Evolutionary conservation across 2,113 vertebrate genomes (phyloP), one percentile per base, ranked within the genome.

Genomic region (Gracilinanus agilis): DNA sequence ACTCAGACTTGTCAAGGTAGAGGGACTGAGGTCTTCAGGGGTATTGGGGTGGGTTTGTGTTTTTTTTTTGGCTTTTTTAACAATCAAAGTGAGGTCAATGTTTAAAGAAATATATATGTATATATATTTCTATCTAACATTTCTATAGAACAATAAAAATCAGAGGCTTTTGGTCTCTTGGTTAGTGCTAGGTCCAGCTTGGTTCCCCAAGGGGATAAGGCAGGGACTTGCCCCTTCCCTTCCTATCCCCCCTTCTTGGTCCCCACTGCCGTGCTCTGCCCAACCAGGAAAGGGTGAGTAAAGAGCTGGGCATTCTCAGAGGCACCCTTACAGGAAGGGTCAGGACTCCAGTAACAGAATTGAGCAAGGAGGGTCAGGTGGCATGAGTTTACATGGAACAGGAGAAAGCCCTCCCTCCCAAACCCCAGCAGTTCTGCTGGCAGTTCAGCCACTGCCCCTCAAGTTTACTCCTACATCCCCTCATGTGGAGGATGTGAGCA

Each of bases 81-180:
- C 98, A 98, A 97, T 98, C 97, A 95, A 98, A 98, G 98, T 95
- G 96, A 96, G 95, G 95, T 95, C 94, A 0, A 92, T n/a, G 95
- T 97, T 97, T 97, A 98, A 97, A 98, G 98, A 98, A 98, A 98
- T 91, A 97, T 97, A 98, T 97, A 98, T 91, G 97, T 97, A 98
- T 97, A 97, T 96, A 67, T 92, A 95, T 94, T 96, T 96, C 93
- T 96, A 6, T 97, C 97, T 98, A 97, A 97, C 91, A 92, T 96
- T 95, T 95, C 96, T 95, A 95, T 93, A 96, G 95, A 95, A 97
- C 29, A 97, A 96, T 91, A 97, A 96, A 97, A 97, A 97, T 97
- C 93, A 25, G 1, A 92, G 97, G 96, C 93, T 96, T 96, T 61
- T 54, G 97, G 95, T 95, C 97, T 97, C 93, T 93, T 95, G 91